Evolutionary conservation across 2,113 vertebrate genomes (phyloP).

Genomic region (Tachycineta bicolor): DNA sequence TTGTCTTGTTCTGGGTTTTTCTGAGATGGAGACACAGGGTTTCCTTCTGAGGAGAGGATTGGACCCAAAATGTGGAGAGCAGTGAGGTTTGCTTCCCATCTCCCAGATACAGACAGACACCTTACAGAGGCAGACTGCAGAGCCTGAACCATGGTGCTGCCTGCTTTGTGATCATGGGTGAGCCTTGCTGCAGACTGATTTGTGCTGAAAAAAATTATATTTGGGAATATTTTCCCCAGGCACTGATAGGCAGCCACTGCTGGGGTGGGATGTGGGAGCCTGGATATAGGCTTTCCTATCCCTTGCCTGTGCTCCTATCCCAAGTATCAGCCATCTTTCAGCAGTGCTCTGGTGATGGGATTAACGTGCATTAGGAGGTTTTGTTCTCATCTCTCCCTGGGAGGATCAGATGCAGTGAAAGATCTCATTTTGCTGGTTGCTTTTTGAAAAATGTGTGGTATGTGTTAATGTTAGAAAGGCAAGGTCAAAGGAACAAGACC

Average conservation of each 20-base stretch:
- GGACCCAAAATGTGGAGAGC: accelerated
- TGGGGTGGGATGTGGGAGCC: neutral
- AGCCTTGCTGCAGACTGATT: neutral
- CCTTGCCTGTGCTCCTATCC: neutral
- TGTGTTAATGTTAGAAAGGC: constrained; percentile 37
- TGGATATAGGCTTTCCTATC: neutral
- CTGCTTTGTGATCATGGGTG: neutral
- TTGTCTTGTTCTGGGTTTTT: neutral
- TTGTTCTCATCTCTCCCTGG: constrained; percentile 47
- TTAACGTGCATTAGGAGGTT: constrained; percentile 44
- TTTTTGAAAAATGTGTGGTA: constrained; percentile 56
- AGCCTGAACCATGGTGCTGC: neutral
- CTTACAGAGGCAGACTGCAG: neutral
- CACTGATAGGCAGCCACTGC: neutral
- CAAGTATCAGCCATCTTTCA: constrained; percentile 42
- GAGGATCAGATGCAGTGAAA: constrained; percentile 51
- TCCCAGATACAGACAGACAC: neutral
- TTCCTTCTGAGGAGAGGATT: neutral
- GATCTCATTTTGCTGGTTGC: constrained; percentile 42
- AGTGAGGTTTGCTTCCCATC: neutral
- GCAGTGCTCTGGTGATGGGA: constrained; percentile 27
- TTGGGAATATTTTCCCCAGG: neutral
- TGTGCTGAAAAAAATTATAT: neutral
- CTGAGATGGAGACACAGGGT: neutral
- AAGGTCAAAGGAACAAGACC: constrained; percentile 51